Base-by-base conservation (phyloP, 2,888 invertebrate species). In the Eupithecia insigniata region DNA sequence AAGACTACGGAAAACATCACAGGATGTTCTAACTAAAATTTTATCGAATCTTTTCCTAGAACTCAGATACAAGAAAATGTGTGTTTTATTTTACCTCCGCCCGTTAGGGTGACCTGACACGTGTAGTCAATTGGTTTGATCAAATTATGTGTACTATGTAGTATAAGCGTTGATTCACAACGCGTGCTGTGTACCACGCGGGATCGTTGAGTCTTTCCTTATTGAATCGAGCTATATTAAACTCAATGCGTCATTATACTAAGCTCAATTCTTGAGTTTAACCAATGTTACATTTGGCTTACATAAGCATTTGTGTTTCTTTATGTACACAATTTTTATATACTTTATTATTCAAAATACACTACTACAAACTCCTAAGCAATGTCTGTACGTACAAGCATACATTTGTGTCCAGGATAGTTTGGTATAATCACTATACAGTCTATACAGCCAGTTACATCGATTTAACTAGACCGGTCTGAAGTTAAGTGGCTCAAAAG, bases 381-480 rank as follows among this genome's bases (percentile, higher is more conserved):
- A 55, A 64, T 73, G 80, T 82, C 80, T 81, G 77, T 81, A 77
- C 86, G 76, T 81, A 78, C 86, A 87, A 88, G 86, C 86, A 85
- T 83, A 74, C 80, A 78, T 68, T 70, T 62, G 60, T 46, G 60
- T 64, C 30, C 65, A 61, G 16, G 46, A 64, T 55, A 26, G 46
- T 55, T 67, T 12, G 22, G 34, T 55, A 55, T 55, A 69, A 61
- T 36, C 18, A 51, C 61, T 72, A 72, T 58, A 64, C 73, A 73
- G 51, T 39, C 39, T 69, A 66, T 7, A 14, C 32, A 69, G 61
- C 18, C 60, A 30, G 43, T 73, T 76, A 75, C 76, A 78, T 75
- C 70, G 72, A 79, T 79, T 58, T 71, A 76, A 76, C 74, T 80
- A 30, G 30, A 60, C 60, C 16, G 18, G 30, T 60, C 62, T 32